Percentiles rank a stretch among this genome's conserved stretches.
phyloP scores from a whole-genome alignment of 1,140 invertebrate genomes.

The Papilio machaon region DNA sequence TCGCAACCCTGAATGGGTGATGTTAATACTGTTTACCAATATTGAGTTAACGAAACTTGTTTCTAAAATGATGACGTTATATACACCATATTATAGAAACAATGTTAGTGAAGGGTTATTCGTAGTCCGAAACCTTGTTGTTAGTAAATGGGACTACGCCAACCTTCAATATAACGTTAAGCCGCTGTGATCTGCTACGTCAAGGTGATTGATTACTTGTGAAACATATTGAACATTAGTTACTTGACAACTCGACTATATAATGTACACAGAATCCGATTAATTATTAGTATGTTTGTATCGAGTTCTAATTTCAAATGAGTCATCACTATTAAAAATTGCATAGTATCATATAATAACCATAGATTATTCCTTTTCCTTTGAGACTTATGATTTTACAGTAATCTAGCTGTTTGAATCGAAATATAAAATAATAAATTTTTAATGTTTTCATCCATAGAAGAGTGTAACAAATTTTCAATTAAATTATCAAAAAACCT shows the following conservation, averaged over 20 bases:
- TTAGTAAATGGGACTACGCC: not conserved
- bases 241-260: not conserved
- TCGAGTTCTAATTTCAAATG: no score
- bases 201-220: constrained; percentile 3
- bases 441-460: not conserved
- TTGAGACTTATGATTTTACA: not conserved
- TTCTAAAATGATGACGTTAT: not conserved
- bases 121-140: constrained; percentile 4
- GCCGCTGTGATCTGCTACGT: not conserved
- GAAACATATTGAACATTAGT: not conserved
- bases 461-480: no score
- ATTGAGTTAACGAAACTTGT: not conserved
- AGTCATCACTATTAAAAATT: no score
- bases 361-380: no score
- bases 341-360: no score
- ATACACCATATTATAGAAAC: not conserved
- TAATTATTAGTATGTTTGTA: not conserved
- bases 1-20: not conserved
- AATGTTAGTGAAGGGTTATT: not conserved
- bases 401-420: not conserved
- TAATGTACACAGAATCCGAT: not conserved
- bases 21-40: not conserved
- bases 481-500: no score
- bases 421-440: not conserved
- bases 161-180: constrained; percentile 2